Conservation (phyloP, 2,797 vertebrate species). For the Peromyscus nudipes region DNA sequence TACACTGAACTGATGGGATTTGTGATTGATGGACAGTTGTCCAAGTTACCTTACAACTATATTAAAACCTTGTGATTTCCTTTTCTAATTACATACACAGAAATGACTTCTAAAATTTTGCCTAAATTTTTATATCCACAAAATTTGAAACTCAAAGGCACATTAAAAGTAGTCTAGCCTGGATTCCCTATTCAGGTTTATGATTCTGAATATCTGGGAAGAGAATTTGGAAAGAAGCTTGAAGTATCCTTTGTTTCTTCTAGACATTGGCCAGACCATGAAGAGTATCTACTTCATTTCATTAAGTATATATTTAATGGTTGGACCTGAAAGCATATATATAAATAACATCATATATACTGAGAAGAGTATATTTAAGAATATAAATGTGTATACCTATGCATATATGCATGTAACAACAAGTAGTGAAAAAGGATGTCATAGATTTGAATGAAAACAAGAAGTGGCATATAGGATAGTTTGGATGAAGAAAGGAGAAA, state of each 20-base stretch:
- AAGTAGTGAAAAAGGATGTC: background rate
- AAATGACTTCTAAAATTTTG: background rate
- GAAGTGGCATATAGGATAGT: rapidly evolving
- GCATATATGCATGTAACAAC: background rate
- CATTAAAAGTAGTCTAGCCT: background rate
- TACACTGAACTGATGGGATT: background rate
- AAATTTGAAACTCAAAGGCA: background rate
- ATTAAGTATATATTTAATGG: background rate
- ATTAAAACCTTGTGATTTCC: background rate
- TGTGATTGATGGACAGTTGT: background rate
- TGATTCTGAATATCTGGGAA: background rate
- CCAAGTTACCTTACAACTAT: background rate
- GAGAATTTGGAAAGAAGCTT: background rate
- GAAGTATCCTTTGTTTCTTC: background rate
- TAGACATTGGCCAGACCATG: background rate
- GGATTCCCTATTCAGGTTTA: background rate
- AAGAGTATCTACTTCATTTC: background rate
- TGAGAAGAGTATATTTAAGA: background rate
- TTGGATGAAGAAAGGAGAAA: background rate
- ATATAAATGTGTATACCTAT: background rate
- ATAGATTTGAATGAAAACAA: background rate
- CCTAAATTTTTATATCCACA: background rate
- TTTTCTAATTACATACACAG: conserved; percentile 8
- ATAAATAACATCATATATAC: background rate
- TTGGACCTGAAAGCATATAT: background rate